phyloP scores from a whole-genome alignment of 2,113 vertebrate species.

The Hirundichthys speculiger region DNA sequence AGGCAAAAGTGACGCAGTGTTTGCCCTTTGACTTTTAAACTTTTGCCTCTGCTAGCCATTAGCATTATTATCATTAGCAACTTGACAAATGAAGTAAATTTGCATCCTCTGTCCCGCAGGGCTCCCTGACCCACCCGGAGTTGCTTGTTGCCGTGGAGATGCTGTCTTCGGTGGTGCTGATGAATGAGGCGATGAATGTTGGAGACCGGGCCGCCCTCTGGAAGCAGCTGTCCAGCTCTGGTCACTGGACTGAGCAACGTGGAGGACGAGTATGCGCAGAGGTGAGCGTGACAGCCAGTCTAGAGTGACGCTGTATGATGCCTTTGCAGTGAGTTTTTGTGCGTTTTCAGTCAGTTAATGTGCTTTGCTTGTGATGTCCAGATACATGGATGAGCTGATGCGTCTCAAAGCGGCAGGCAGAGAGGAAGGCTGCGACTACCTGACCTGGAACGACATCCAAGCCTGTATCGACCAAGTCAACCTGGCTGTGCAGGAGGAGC shows the following conservation, averaged over 20 bases:
- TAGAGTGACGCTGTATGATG: fast-evolving
- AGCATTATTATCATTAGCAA: too few relatives aligned
- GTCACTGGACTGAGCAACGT: conserved; percentile 94
- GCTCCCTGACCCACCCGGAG: conserved; percentile 90
- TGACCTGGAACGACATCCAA: conserved; percentile 99
- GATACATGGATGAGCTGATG: conserved; percentile 93
- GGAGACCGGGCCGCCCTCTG: conserved; percentile 88
- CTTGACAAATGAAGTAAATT: not conserved
- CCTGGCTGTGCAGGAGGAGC: conserved; percentile 89
- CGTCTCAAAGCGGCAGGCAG: conserved; percentile 85
- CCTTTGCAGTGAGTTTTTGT: not conserved
- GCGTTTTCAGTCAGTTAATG: not conserved
- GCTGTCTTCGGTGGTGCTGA: conserved; percentile 95
- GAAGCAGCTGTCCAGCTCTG: conserved; percentile 90
- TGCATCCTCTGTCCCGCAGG: conserved; percentile 71
- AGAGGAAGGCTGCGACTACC: conserved; percentile 83
- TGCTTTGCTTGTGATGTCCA: conserved; percentile 50
- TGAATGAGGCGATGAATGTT: conserved; percentile 91
- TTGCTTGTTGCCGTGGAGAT: conserved; percentile 95
- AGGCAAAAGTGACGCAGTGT: too few relatives aligned
- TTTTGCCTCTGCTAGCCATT: too few relatives aligned
- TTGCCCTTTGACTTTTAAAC: too few relatives aligned
- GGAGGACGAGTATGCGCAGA: conserved; percentile 92
- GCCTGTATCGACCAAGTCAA: conserved; percentile 94
- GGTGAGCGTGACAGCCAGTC: conserved; percentile 73